A percentile compares a stretch with the other conserved stretches of the same genome.
phyloP scores from a whole-genome alignment of 1,140 invertebrate genomes.

The Lepidurus apus region DNA sequence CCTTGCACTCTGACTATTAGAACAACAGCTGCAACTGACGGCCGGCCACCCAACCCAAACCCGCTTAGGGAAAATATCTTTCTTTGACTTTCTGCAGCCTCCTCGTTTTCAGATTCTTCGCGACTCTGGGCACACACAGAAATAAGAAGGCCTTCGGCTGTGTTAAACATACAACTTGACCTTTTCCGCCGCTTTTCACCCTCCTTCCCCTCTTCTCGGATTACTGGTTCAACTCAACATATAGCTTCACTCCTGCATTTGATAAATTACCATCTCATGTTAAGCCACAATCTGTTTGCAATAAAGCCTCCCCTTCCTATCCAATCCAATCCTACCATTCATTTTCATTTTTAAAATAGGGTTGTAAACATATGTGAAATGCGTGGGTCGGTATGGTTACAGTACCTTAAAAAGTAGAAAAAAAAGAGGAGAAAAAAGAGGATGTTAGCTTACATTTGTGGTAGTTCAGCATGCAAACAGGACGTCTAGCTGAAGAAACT shows the following conservation, averaged over 20 bases:
- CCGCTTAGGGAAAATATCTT: background rate
- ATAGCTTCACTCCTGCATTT: background rate
- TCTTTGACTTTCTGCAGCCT: background rate
- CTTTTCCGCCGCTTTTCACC: background rate
- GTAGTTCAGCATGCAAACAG: conserved; percentile 1
- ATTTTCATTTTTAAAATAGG: too few relatives aligned
- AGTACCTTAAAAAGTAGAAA: background rate
- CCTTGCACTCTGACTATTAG: conserved; percentile 14
- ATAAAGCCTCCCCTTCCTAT: too few relatives aligned
- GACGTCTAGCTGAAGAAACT: background rate
- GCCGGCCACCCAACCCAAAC: background rate
- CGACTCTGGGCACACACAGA: background rate
- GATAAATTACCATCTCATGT: background rate
- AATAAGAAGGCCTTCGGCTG: background rate
- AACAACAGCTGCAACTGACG: conserved; percentile 5
- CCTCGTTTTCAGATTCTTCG: background rate
- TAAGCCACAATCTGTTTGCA: too few relatives aligned
- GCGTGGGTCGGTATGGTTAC: too few relatives aligned
- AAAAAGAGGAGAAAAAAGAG: background rate
- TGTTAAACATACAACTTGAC: background rate
- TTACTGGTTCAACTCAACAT: background rate
- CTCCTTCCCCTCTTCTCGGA: background rate
- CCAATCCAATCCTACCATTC: too few relatives aligned
- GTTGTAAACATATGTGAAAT: too few relatives aligned
- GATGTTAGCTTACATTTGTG: background rate